Evolutionary conservation across 2,797 vertebrate species (phyloP), one percentile per base, ranked within the genome.

Genomic region (Hybognathus amarus): DNA sequence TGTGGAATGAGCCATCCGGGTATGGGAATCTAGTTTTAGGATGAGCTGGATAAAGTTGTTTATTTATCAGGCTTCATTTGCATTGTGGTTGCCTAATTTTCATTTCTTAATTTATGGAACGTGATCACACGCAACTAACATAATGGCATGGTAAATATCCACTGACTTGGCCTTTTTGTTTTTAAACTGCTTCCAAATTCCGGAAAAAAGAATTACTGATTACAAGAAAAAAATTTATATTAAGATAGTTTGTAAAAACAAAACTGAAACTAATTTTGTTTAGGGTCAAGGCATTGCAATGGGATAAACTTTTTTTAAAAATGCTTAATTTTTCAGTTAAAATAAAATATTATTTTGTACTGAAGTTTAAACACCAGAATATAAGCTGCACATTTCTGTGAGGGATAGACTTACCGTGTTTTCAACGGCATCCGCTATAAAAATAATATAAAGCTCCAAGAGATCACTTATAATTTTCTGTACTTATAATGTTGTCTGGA

Each of bases 1-100:
- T 73, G 54, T 47, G 69, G 79, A 73, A 36, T 36, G 27, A 81
- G 54, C 40, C 27, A 36, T 74, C 52, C 5, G 56, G 20, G 69
- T 52, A 36, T 47, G 30, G 38, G 56, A 56, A 56, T 79, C 64
- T 69, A 38, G 63, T 13, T 79, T n/a, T 52, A 27, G 33, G 36
- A n/a, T 69, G 66, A 69, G n/a, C n/a, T 69, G 56, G 50, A 56
- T 38, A 2, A 79, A 40, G 33, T 79, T 52, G 33, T 40, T 59
- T 59, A 77, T 77, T 61, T 42, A 24, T 42, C 38, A 42, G 17
- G 59, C 10, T 24, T 77, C 18, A 47, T 30, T 6, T 64, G 18
- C 18, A 22, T 59, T 40, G 13, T 40, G 73, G 52, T 76, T 54
- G 71, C 30, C 47, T 74, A 36, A 11, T 52, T 74, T 38, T 75